A percentile compares a stretch with the other conserved stretches of the same genome.
phyloP scores from a whole-genome alignment of 2,888 invertebrate species.

The Andrena chrysosceles region DNA sequence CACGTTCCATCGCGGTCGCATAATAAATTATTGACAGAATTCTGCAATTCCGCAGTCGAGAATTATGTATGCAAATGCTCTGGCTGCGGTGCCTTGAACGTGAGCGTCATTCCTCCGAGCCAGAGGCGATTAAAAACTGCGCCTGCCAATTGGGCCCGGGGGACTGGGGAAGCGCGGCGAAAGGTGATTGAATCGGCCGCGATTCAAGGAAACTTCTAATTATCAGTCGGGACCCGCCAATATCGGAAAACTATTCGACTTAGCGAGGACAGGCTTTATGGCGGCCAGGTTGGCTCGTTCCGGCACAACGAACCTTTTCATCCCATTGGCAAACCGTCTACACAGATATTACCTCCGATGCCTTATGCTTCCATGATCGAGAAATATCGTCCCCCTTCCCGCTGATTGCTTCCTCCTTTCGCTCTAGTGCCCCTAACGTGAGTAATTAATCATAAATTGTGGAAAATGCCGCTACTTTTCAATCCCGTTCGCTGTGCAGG shows the following conservation, averaged over 20 bases:
- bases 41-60: slow-evolving; percentile 42
- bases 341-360: slow-evolving; percentile 45
- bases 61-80: slow-evolving; percentile 69
- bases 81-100: slow-evolving; percentile 39
- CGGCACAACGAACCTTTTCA: slow-evolving; percentile 44
- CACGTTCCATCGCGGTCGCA: slow-evolving; percentile 57
- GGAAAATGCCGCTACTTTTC: background rate
- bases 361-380: slow-evolving; percentile 52
- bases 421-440: background rate
- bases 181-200: slow-evolving; percentile 76
- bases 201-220: slow-evolving; percentile 81
- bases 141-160: slow-evolving; percentile 29
- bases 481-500: background rate
- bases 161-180: slow-evolving; percentile 21
- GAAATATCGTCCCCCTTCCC: slow-evolving; percentile 19
- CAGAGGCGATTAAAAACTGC: slow-evolving; percentile 68
- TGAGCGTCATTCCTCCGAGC: slow-evolving; percentile 41
- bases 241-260: slow-evolving; percentile 82
- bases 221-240: slow-evolving; percentile 74
- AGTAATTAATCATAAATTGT: slow-evolving; percentile 29
- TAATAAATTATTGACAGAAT: slow-evolving; percentile 70
- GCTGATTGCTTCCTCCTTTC: slow-evolving; percentile 1
- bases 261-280: slow-evolving; percentile 65
- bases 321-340: slow-evolving; percentile 40
- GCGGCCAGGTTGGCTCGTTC: slow-evolving; percentile 25